A percentile compares a stretch with the other conserved stretches of the same genome.
Conservation (phyloP, 1,140 invertebrate genomes). For the Drosophila fuyamai region DNA sequence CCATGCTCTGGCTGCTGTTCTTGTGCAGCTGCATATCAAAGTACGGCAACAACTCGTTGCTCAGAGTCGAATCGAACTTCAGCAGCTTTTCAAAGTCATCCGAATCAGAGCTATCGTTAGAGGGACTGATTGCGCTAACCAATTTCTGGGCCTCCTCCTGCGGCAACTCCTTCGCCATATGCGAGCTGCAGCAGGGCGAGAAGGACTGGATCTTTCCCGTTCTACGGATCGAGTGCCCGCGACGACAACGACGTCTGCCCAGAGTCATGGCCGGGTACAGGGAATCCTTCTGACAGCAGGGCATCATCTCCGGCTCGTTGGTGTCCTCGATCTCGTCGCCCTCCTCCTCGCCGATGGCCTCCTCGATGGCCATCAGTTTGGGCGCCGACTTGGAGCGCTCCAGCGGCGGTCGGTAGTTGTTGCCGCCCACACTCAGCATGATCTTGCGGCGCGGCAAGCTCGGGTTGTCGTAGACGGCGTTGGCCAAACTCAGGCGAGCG, state of each 20-base stretch:
- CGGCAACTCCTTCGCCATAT: conserved; percentile 29
- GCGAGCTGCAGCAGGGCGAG: conserved; percentile 51
- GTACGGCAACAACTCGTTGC: conserved; percentile 81
- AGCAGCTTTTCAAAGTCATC: conserved; percentile 84
- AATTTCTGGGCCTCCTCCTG: conserved; percentile 11
- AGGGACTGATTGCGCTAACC: neutral
- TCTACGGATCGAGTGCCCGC: conserved; percentile 75
- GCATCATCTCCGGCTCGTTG: conserved; percentile 81
- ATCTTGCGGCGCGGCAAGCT: conserved; percentile 92
- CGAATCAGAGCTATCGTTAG: conserved; percentile 73
- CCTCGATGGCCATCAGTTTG: conserved; percentile 96
- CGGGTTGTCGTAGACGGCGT: conserved; percentile 94
- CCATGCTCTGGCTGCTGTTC: conserved; percentile 74
- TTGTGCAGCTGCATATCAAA: conserved; percentile 84
- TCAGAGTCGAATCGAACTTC: conserved; percentile 77
- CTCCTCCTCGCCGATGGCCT: conserved; percentile 94
- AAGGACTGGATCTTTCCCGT: conserved; percentile 72
- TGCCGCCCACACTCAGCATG: conserved; percentile 91
- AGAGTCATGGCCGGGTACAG: conserved; percentile 85
- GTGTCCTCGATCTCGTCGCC: conserved; percentile 87
- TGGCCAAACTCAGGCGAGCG: conserved; percentile 95
- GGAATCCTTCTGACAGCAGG: conserved; percentile 84
- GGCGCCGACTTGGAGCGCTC: conserved; percentile 98
- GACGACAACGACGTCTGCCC: conserved; percentile 83
- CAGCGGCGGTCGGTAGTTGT: conserved; percentile 94